A percentile compares a stretch with the other conserved stretches of the same genome.
Evolutionary conservation across 2,113 vertebrate genomes (phyloP).

Genomic region (Natator depressus): DNA sequence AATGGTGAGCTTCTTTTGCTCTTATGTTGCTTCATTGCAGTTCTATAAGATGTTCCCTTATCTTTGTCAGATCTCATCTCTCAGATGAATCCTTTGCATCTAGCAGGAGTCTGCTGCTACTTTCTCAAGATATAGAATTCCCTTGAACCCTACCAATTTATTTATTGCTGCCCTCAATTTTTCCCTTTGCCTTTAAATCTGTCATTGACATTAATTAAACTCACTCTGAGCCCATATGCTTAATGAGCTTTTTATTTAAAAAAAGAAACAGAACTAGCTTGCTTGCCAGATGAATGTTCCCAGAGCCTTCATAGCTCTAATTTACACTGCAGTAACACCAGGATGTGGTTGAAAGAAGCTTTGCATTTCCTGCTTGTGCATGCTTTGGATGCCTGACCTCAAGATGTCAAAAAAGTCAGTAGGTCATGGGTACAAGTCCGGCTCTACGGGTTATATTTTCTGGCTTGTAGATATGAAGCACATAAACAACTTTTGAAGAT

Average conservation of each 20-base stretch:
- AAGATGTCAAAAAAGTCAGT: conserved; percentile 66
- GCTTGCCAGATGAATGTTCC: conserved; percentile 68
- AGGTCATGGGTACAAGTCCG: conserved; percentile 52
- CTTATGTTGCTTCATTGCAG: neutral
- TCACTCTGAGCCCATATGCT: neutral
- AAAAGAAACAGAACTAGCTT: conserved; percentile 41
- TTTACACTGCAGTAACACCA: conserved; percentile 61
- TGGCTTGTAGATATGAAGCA: conserved; percentile 50
- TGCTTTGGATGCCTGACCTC: conserved; percentile 66
- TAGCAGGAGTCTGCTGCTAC: neutral
- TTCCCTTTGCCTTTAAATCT: conserved; percentile 10
- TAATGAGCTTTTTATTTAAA: conserved; percentile 33
- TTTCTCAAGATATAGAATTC: conserved; percentile 7
- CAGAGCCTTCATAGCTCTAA: conserved; percentile 58
- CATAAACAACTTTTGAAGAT: conserved; percentile 60
- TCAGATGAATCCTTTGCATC: neutral
- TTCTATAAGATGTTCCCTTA: neutral
- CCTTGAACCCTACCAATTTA: neutral
- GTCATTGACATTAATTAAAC: conserved; percentile 39
- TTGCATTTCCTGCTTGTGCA: conserved; percentile 67
- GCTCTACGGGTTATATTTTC: conserved; percentile 52
- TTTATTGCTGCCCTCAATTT: neutral
- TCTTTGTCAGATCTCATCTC: neutral
- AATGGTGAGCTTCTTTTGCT: neutral
- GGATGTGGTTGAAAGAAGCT: conserved; percentile 67